A percentile compares a stretch with the other conserved stretches of the same genome.
Evolutionary conservation across 2,797 vertebrate species (phyloP).

Genomic region (Gymnoscopelus microlampas): DNA sequence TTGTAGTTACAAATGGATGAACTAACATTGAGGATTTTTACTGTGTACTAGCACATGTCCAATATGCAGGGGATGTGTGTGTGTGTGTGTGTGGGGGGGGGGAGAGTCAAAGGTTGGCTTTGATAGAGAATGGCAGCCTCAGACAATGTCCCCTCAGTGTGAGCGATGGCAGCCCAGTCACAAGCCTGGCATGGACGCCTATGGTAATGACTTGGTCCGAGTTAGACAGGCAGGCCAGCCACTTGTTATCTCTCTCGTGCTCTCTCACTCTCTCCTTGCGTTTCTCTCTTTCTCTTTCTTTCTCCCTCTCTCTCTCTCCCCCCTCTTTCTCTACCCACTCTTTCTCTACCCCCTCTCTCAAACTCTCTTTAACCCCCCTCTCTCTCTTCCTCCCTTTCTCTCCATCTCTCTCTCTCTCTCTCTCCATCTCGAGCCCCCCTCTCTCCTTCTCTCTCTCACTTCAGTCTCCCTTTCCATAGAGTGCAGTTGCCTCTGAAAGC

Average conservation of each 20-base stretch:
- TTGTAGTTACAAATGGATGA: too few relatives aligned
- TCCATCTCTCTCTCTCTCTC: conserved; percentile 34
- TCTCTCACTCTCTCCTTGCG: neutral
- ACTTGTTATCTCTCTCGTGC: conserved; percentile 50
- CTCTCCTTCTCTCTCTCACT: neutral
- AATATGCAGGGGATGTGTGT: too few relatives aligned
- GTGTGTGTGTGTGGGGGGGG: neutral
- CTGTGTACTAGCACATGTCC: too few relatives aligned
- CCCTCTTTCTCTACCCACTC: neutral
- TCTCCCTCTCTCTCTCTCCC: neutral
- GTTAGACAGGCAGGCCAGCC: conserved; percentile 51
- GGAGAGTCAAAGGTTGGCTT: conserved; percentile 40
- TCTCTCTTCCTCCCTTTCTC: conserved; percentile 21
- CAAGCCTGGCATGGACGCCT: conserved; percentile 67
- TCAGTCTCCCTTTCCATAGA: conserved; percentile 30
- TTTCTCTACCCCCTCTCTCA: neutral
- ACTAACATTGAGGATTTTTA: too few relatives aligned
- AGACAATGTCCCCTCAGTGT: conserved; percentile 75
- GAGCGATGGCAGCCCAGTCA: conserved; percentile 63
- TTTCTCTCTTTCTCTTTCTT: neutral
- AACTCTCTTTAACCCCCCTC: neutral
- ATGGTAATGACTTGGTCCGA: conserved; percentile 70
- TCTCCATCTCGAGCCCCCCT: conserved; percentile 13
- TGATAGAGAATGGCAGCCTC: conserved; percentile 63
- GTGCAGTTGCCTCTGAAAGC: conserved; percentile 58